Percentiles rank a stretch among this genome's conserved stretches.
Evolutionary conservation across 2,113 vertebrate species (phyloP).

Genomic region (Prionailurus bengalensis): DNA sequence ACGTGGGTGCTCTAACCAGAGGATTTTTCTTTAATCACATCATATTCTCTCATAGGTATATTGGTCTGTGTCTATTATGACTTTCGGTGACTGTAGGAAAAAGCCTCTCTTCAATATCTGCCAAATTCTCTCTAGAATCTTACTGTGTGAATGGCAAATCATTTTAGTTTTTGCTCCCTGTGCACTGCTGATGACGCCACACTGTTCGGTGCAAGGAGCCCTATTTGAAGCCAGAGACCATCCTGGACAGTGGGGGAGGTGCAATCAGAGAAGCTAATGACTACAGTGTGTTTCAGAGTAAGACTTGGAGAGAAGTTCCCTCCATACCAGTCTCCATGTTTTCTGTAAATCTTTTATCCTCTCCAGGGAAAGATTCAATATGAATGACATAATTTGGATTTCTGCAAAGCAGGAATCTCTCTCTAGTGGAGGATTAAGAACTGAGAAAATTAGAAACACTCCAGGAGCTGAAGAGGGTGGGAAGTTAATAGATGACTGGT

Average conservation of each 20-base stretch:
- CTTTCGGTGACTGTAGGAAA: background rate
- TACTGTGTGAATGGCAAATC: background rate
- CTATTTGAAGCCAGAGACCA: background rate
- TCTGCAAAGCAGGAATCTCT: conserved; percentile 51
- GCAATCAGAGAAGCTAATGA: background rate
- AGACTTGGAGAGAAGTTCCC: background rate
- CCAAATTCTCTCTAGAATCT: background rate
- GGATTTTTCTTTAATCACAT: background rate
- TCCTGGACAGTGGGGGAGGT: background rate
- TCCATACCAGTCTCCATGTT: background rate
- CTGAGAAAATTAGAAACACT: conserved; percentile 73
- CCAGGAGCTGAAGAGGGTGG: conserved; percentile 51
- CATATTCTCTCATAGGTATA: background rate
- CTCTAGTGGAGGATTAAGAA: conserved; percentile 58
- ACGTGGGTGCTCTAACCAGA: background rate
- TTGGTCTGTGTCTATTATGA: background rate
- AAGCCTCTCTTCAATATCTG: background rate
- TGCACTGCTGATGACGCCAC: background rate
- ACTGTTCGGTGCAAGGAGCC: background rate
- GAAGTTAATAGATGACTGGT: conserved; percentile 27
- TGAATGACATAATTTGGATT: conserved; percentile 62
- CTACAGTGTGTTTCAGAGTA: background rate
- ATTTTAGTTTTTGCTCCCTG: background rate
- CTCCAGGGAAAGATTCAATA: background rate
- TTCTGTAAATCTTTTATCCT: conserved; percentile 53